phyloP scores from a whole-genome alignment of 2,888 invertebrate genomes.

The Halocaridina rubra region DNA sequence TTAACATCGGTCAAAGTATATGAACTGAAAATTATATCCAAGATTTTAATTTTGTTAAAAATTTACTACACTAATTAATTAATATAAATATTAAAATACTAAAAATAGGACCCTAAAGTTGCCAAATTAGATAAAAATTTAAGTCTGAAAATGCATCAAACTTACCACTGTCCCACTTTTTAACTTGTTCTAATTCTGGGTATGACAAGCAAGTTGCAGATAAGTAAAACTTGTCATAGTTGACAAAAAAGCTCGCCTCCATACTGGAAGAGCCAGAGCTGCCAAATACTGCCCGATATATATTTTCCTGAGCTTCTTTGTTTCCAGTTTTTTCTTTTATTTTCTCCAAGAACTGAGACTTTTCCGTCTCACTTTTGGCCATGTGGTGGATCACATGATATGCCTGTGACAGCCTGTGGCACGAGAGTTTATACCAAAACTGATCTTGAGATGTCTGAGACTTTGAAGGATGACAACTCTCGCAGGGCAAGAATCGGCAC shows the following conservation, averaged over 20 bases:
- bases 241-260: constrained; percentile 33
- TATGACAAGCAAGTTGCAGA: constrained; percentile 15
- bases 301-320: constrained; percentile 39
- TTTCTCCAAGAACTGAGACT: constrained; percentile 10
- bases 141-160: neutral
- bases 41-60: neutral
- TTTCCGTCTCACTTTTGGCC: constrained; percentile 39
- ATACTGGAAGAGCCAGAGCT: constrained; percentile 13
- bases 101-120: too few relatives aligned
- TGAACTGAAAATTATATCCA: too few relatives aligned
- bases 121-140: too few relatives aligned
- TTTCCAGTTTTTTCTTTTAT: constrained; percentile 41
- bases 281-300: constrained; percentile 40
- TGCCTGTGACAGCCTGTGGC: constrained; percentile 56
- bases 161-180: constrained; percentile 44
- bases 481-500: constrained; percentile 21
- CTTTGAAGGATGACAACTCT: constrained; percentile 7
- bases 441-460: constrained; percentile 16
- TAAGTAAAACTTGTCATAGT: constrained; percentile 28
- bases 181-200: constrained; percentile 26
- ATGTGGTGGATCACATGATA: constrained; percentile 43
- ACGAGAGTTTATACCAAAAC: constrained; percentile 40
- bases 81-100: too few relatives aligned
- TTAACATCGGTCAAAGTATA: too few relatives aligned
- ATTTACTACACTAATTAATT: neutral